Percentiles rank a stretch among this genome's conserved stretches.
Evolutionary conservation across 2,797 vertebrate genomes (phyloP).

Genomic region (Sebastes steindachneri): DNA sequence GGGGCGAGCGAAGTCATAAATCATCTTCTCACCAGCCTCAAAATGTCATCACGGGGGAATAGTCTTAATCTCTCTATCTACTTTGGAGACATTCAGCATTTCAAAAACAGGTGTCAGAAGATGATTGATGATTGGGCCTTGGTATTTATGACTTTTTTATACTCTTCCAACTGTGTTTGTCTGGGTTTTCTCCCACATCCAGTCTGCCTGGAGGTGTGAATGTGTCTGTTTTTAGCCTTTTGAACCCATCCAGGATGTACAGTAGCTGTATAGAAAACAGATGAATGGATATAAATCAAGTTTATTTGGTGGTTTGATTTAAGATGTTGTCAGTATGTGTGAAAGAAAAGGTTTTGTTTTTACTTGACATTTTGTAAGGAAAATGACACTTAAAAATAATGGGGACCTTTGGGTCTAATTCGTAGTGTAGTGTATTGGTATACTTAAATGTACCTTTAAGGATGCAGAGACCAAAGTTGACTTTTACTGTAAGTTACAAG

Average conservation of each 20-base stretch:
- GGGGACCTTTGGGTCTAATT: background rate
- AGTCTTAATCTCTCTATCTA: constrained; percentile 61
- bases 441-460: background rate
- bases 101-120: constrained; percentile 63
- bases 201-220: constrained; percentile 10
- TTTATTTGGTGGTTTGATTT: background rate
- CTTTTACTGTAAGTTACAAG: constrained; percentile 6
- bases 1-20: constrained; percentile 63
- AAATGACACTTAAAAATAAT: background rate
- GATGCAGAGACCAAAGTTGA: background rate
- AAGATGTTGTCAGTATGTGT: background rate
- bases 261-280: background rate
- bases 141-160: constrained; percentile 36
- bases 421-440: background rate
- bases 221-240: constrained; percentile 7
- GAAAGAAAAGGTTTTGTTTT: background rate
- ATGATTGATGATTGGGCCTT: constrained; percentile 68
- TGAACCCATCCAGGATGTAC: constrained; percentile 1
- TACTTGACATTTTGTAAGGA: background rate
- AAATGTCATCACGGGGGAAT: constrained; percentile 61
- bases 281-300: background rate
- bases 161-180: constrained; percentile 17
- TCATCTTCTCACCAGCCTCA: constrained; percentile 67
- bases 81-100: constrained; percentile 68
- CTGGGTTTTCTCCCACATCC: constrained; percentile 6